Base-by-base conservation (phyloP, 2,797 vertebrate species). In the Melanogrammus aeglefinus region DNA sequence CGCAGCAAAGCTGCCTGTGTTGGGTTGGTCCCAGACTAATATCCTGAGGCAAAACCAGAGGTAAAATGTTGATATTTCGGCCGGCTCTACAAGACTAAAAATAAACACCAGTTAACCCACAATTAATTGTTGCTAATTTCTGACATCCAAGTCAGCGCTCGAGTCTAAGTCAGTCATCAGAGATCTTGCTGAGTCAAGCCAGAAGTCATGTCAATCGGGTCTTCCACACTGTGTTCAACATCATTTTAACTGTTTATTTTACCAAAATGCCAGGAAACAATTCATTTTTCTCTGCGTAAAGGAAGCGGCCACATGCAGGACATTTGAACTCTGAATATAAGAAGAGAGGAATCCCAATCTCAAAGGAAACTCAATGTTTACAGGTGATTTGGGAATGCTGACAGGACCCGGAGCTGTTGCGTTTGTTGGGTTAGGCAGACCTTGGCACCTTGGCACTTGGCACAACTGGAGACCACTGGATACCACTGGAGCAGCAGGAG, bases 311-410 rank as follows among this genome's bases (percentile, higher is more conserved):
- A 91, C 91, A 93, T 92, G 90, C 81, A 87, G 91, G 91, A 92
- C 91, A 91, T 91, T 94, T 93, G 87, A 91, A 87, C 89, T 87
- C 86, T 72, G 79, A 90, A 91, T 91, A 91, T 88, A 90, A 92
- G 92, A 90, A 90, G 79, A 84, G 86, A 85, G 77, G 84, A 79
- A 84, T 86, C 80, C 78, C 69, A 80, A 77, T 75, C 76, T 78
- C 80, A 27, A 79, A 78, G 79, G 70, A 70, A 8, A 70, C 41
- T 16, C 27, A 21, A 21, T 57, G 51, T 21, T 21, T 57, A 21
- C 21, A 1, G 3, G 51, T 57, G 51, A 57, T 24, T 24, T 24
- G 57, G 57, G 7, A n/a, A n/a, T 24, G 57, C 57, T 24, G 57
- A 24, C 57, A 5, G 57, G 57, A 24, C 57, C 21, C 44, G 39